Percentiles rank a stretch among this genome's conserved stretches.
These are phyloP conservation scores for Synanthedon formicaeformis DNA, from an alignment of 2,888 invertebrate species.

Conservation along the genomic window DNA sequence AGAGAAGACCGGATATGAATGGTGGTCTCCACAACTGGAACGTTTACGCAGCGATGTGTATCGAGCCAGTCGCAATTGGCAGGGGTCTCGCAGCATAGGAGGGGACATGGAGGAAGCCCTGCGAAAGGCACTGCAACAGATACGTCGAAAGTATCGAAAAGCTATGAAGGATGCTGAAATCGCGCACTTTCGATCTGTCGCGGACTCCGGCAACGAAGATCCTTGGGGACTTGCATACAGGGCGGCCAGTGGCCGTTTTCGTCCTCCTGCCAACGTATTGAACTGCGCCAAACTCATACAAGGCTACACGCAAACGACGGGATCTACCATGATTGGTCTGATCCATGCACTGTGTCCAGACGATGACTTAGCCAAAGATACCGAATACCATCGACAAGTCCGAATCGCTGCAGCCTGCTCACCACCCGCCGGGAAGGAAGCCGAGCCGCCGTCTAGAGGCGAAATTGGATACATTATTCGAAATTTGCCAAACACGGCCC, in stretches of 20 bases:
- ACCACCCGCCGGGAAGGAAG: not conserved
- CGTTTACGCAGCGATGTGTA: not conserved
- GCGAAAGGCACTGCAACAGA: not conserved
- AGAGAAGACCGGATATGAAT: not conserved
- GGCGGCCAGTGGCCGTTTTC: not conserved
- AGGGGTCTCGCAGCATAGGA: not conserved
- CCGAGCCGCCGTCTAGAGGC: not conserved
- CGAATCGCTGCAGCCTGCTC: not conserved
- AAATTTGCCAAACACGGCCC: not conserved
- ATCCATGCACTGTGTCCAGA: not conserved
- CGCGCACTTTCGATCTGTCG: not conserved
- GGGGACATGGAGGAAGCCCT: not conserved
- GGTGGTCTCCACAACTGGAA: not conserved
- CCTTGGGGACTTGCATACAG: not conserved
- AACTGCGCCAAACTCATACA: not conserved
- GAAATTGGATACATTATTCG: not conserved
- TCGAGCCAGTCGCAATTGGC: not conserved
- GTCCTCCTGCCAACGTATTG: not conserved
- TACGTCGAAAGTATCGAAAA: not conserved
- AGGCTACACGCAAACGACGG: not conserved
- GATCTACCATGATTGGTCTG: not conserved
- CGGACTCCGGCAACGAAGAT: not conserved
- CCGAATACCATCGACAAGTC: too few relatives aligned
- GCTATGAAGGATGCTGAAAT: not conserved
- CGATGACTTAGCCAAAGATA: not conserved